Evolutionary conservation across 2,797 vertebrate species (phyloP).

Genomic region (Arvicola amphibius): DNA sequence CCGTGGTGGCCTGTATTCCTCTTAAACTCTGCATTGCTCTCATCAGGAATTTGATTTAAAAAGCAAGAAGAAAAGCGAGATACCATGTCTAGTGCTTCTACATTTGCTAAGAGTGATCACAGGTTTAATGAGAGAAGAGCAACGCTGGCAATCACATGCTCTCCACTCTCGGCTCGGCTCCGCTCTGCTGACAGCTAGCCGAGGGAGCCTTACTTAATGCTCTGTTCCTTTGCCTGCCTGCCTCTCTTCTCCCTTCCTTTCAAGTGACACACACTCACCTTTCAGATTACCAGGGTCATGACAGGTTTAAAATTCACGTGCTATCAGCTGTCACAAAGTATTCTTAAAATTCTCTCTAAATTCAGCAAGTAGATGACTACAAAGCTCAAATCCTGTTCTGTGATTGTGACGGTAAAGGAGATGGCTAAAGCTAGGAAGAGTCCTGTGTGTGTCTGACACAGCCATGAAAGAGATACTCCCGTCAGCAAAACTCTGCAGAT

Average conservation of each 20-base stretch:
- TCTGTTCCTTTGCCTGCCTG: neutral
- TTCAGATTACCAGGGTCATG: neutral
- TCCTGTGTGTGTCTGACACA: too few species aligned
- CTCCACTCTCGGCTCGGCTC: neutral
- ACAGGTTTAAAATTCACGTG: neutral
- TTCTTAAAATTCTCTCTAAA: constrained; percentile 16
- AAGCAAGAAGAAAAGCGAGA: neutral
- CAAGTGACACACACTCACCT: neutral
- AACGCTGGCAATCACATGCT: neutral
- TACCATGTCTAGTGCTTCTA: neutral
- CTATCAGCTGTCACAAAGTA: neutral
- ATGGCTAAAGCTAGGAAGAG: neutral
- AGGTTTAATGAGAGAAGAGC: neutral
- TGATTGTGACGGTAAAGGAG: neutral
- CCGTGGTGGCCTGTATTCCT: neutral
- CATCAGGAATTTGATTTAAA: neutral
- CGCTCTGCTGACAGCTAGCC: neutral
- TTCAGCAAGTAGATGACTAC: neutral
- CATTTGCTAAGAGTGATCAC: neutral
- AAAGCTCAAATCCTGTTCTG: neutral
- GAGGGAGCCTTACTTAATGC: neutral
- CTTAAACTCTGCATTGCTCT: neutral
- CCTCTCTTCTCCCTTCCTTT: constrained; percentile 9
- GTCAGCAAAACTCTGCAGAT: neutral
- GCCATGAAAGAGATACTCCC: neutral